Conservation (phyloP, 1,140 invertebrate species). For the Apis laboriosa region DNA sequence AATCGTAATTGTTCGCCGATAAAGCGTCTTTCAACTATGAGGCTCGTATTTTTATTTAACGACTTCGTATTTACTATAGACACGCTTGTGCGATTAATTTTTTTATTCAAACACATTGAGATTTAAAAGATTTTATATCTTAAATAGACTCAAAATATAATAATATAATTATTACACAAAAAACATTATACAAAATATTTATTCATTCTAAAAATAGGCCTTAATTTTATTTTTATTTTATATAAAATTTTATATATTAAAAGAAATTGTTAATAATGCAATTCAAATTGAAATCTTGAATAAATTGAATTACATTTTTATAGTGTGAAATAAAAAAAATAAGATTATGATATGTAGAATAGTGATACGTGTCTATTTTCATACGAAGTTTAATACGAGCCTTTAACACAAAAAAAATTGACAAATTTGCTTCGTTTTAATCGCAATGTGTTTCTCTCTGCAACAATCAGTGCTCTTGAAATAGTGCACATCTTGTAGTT, state of each 20-base stretch:
- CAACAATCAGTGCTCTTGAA: slow-evolving; percentile 7
- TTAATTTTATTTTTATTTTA: neutral
- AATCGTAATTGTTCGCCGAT: slow-evolving; percentile 16
- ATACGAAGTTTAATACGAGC: slow-evolving; percentile 21
- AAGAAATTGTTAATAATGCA: neutral
- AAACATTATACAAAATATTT: neutral
- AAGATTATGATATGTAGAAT: neutral
- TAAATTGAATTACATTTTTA: neutral
- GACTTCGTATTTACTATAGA: neutral
- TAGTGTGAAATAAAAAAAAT: neutral
- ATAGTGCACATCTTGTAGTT: slow-evolving; percentile 11
- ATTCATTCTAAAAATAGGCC: neutral
- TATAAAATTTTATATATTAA: neutral
- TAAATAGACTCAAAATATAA: neutral
- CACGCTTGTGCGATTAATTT: neutral
- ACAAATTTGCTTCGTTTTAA: slow-evolving; percentile 2
- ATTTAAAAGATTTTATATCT: neutral
- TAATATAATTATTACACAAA: neutral
- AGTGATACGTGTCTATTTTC: neutral
- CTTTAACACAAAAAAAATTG: neutral
- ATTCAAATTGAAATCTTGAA: neutral
- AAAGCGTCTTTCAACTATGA: neutral
- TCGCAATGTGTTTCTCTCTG: slow-evolving; percentile 12
- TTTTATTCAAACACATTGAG: neutral
- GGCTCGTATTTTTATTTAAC: neutral